Evolutionary conservation across 2,113 vertebrate species (phyloP).

Genomic region (Pleuronectes platessa): DNA sequence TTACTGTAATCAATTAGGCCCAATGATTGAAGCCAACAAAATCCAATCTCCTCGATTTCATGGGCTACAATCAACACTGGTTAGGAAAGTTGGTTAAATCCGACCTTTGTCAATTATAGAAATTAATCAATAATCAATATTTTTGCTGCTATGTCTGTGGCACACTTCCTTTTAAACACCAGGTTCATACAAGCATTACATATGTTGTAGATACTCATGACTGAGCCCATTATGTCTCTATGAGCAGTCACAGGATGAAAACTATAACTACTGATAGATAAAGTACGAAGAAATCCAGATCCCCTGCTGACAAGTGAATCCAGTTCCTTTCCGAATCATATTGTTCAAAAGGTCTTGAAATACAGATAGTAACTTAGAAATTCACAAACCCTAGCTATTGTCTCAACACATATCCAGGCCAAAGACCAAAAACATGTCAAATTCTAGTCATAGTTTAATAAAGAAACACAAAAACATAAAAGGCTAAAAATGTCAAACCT

Average conservation of each 20-base stretch:
- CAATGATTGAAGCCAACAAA: neutral
- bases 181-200: constrained; percentile 19
- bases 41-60: constrained; percentile 14
- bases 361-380: constrained; percentile 69
- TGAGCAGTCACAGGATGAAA: constrained; percentile 31
- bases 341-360: constrained; percentile 64
- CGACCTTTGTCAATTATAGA: constrained; percentile 19
- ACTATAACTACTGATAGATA: constrained; percentile 38
- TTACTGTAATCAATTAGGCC: constrained; percentile 12
- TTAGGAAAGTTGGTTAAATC: constrained; percentile 23
- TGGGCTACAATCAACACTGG: constrained; percentile 33
- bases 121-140: constrained; percentile 19
- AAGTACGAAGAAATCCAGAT: constrained; percentile 48
- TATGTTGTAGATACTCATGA: constrained; percentile 21
- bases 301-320: constrained; percentile 33
- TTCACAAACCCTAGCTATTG: constrained; percentile 56
- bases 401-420: constrained; percentile 60
- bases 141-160: constrained; percentile 18
- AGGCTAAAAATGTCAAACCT: constrained; percentile 70
- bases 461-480: constrained; percentile 75
- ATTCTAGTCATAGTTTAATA: constrained; percentile 75
- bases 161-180: constrained; percentile 19
- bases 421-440: constrained; percentile 65
- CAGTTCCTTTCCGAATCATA: constrained; percentile 52
- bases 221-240: constrained; percentile 28